Percentiles rank a stretch among this genome's conserved stretches.
phyloP scores from a whole-genome alignment of 2,113 vertebrate genomes.

The Crotalus viridis region DNA sequence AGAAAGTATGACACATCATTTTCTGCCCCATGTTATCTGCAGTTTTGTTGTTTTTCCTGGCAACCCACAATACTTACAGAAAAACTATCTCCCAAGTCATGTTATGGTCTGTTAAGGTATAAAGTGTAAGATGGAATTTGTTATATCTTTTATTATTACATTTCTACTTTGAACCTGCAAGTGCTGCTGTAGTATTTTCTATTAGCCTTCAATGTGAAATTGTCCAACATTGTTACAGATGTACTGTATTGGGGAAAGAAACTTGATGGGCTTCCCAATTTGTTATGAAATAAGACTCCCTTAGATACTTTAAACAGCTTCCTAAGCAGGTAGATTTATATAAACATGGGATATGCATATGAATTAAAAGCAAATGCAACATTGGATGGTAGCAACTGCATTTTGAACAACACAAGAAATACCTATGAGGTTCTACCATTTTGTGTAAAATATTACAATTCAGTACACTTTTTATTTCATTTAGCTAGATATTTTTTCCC shows the following conservation, averaged over 20 bases:
- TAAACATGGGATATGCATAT: not conserved
- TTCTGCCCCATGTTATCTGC: constrained; percentile 10
- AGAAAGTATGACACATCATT: not conserved
- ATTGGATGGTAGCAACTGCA: not conserved
- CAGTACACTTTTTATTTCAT: not conserved
- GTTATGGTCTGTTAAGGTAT: not conserved
- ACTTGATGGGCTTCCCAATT: not conserved
- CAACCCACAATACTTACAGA: not conserved
- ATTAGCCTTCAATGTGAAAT: not conserved
- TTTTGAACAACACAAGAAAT: not conserved
- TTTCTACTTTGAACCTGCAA: not conserved
- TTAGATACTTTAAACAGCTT: not conserved
- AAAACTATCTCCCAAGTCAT: constrained; percentile 2
- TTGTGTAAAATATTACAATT: not conserved
- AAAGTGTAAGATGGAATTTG: constrained; percentile 5
- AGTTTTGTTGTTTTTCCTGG: constrained; percentile 1
- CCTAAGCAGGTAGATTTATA: not conserved
- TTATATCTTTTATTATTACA: not conserved
- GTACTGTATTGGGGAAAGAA: not conserved
- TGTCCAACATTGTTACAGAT: not conserved
- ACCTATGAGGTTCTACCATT: not conserved
- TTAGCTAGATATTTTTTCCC: not conserved
- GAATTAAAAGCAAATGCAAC: not conserved
- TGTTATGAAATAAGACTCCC: not conserved
- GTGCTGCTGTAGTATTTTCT: not conserved